Base-by-base conservation (phyloP, 2,113 vertebrate genomes). In the Corydoras sp. region DNA sequence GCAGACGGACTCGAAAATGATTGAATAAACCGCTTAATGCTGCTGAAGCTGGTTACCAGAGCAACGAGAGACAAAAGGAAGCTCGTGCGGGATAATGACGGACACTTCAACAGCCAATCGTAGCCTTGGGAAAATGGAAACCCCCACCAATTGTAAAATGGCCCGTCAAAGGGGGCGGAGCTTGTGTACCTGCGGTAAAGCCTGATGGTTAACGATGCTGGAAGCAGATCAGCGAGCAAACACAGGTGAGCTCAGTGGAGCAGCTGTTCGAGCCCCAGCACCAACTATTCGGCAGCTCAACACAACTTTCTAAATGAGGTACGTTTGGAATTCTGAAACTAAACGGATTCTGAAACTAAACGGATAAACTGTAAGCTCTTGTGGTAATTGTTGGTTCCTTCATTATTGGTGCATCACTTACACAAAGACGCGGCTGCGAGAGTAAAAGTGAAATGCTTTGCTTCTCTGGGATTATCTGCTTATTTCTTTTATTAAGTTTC, bases 191-290 rank as follows among this genome's bases (percentile, higher is more conserved):
- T 77, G 76, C 7, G 65, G 55, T 11, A 35, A 61, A 75, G 58
- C 53, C n/a, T 51, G 58, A 29, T 24, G 8, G 43, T 51, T 2
- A 51, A 30, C 55, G 65, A 71, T 73, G 71, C 76, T 70, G 58
- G 61, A 77, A 77, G 66, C 62, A 69, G 43, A 66, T 75, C 72
- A 48, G 59, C 69, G 48, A 76, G 59, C 31, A 75, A 80, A 76
- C 65, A 72, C 73, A 70, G 69, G 72, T 77, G 72, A 54, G 68
- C 58, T 53, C 18, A 10, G 29, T 12, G 13, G 65, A 59, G 58
- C 54, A 63, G 35, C 60, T 30, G 43, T 2, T 71, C 64, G 30
- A 62, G 69, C 32, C 24, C 65, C 31, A 49, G 29, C 58, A 8
- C 13, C 48, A 62, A 49, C 50, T 50, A 43, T 43, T 43, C 35